Percentiles rank a stretch among this genome's conserved stretches.
These are phyloP conservation scores for Uria lomvia DNA, from an alignment of 2,113 vertebrate species.

Conservation along the genomic window DNA sequence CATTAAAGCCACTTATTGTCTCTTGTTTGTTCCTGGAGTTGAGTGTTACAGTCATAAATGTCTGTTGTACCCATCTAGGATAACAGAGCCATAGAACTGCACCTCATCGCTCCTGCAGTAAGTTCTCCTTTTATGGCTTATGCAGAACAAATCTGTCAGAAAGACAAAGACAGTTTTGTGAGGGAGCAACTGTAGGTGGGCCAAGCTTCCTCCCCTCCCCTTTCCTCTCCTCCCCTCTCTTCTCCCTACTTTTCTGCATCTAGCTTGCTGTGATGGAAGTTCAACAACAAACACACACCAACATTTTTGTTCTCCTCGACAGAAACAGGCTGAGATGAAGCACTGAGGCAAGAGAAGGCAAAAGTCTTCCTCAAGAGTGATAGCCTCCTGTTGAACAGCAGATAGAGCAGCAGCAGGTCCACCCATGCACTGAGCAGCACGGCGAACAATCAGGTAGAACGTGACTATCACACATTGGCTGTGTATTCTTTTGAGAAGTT, in stretches of 20 bases:
- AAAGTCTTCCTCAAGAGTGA: background rate
- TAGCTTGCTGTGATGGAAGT: background rate
- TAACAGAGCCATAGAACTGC: background rate
- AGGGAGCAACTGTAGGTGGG: background rate
- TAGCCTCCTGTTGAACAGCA: background rate
- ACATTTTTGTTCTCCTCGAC: background rate
- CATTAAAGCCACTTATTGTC: background rate
- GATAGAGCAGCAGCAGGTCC: background rate
- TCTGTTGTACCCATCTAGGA: background rate
- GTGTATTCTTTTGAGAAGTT: background rate
- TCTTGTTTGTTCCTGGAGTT: background rate
- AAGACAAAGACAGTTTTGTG: background rate
- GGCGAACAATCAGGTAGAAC: background rate
- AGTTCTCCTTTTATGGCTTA: background rate
- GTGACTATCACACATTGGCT: background rate
- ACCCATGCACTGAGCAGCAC: background rate
- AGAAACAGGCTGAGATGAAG: background rate
- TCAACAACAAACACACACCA: background rate
- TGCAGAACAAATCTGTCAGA: background rate
- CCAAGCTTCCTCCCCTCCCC: background rate
- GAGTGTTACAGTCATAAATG: background rate
- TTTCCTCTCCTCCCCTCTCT: background rate
- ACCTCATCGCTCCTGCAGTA: background rate
- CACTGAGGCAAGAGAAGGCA: background rate
- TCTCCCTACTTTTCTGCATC: background rate